A percentile compares a stretch with the other conserved stretches of the same genome.
These are phyloP conservation scores for Etheostoma cragini DNA, from an alignment of 2,113 vertebrate species.

Conservation along the genomic window DNA sequence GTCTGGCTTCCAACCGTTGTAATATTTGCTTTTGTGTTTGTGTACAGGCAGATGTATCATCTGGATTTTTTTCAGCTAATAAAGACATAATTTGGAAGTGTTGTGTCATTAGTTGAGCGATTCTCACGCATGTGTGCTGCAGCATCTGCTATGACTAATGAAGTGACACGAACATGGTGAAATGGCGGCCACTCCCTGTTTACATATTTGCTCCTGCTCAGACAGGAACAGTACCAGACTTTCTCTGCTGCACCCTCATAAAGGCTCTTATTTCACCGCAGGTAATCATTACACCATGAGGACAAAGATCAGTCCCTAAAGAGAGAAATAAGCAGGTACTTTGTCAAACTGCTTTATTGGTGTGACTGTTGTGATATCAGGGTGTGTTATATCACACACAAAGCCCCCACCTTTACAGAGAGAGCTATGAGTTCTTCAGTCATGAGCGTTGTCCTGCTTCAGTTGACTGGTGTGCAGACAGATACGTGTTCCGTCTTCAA, in stretches of 20 bases:
- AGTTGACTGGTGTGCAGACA: neutral
- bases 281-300: conserved; percentile 13
- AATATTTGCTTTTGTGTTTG: conserved; percentile 35
- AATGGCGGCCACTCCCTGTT: conserved; percentile 67
- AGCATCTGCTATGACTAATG: neutral
- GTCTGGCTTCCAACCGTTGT: conserved; percentile 14
- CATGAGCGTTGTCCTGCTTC: neutral
- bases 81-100: conserved; percentile 56
- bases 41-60: conserved; percentile 37
- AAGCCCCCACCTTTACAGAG: neutral
- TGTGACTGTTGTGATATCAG: neutral
- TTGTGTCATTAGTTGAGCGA: neutral
- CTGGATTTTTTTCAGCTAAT: conserved; percentile 65
- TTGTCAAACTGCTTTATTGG: conserved; percentile 19
- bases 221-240: conserved; percentile 62
- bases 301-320: neutral
- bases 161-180: conserved; percentile 19
- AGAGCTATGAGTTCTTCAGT: neutral
- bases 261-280: conserved; percentile 7
- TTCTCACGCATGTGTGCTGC: neutral
- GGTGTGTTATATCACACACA: neutral
- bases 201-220: conserved; percentile 80
- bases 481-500: neutral
- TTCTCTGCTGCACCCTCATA: conserved; percentile 55
- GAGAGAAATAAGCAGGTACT: neutral